These are phyloP conservation scores for Nomada hirtipes DNA, from an alignment of 2,888 invertebrate species.

Conservation along the genomic window DNA sequence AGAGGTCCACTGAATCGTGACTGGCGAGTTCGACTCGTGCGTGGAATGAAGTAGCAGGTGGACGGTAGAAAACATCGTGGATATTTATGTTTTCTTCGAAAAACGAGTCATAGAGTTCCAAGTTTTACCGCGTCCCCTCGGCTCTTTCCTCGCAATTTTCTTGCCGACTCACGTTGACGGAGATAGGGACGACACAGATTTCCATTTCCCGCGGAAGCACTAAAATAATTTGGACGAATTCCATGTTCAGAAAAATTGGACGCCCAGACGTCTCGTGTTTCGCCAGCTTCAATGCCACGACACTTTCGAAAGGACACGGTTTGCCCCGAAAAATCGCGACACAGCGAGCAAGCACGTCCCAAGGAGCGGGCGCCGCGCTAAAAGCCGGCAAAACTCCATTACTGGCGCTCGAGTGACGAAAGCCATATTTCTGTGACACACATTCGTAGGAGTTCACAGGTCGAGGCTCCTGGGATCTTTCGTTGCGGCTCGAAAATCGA, in stretches of 20 bases:
- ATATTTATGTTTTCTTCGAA: conserved; percentile 11
- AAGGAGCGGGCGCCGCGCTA: not conserved
- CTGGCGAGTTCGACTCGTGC: not conserved
- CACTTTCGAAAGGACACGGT: not conserved
- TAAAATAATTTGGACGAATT: no score
- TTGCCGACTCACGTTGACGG: not conserved
- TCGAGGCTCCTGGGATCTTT: conserved; percentile 21
- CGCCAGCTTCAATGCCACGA: not conserved
- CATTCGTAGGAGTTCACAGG: conserved; percentile 11
- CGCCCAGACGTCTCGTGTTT: no score
- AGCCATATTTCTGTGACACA: not conserved
- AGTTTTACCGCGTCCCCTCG: conserved; percentile 18
- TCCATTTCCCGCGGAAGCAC: no score
- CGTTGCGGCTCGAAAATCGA: conserved; percentile 12
- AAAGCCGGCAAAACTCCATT: conserved; percentile 16
- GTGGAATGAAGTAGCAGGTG: conserved; percentile 4
- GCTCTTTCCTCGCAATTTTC: conserved; percentile 2
- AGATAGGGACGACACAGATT: not conserved
- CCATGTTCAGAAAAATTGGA: no score
- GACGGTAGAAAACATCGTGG: conserved; percentile 10
- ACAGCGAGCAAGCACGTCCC: not conserved
- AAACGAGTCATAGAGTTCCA: conserved; percentile 5
- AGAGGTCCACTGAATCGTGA: conserved; percentile 20
- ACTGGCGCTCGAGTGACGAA: conserved; percentile 5
- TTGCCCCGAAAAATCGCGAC: not conserved